These are phyloP conservation scores for Agrilus planipennis DNA, from an alignment of 1,140 invertebrate species.

Conservation along the genomic window DNA sequence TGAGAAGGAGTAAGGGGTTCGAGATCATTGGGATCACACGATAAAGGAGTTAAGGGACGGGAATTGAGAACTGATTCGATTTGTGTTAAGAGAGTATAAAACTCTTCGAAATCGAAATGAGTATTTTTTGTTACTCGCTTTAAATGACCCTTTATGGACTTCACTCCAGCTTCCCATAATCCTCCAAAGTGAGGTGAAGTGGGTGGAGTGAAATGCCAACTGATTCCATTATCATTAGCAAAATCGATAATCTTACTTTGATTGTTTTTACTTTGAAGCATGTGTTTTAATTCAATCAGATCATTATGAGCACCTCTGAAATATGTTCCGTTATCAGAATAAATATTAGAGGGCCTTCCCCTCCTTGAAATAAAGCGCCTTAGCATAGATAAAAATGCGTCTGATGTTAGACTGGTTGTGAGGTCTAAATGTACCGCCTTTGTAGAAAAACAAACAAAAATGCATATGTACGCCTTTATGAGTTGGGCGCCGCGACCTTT, in stretches of 20 bases:
- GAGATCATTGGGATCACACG: neutral
- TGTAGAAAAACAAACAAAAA: neutral
- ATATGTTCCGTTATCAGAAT: neutral
- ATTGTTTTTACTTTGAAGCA: neutral
- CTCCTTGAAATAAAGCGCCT: neutral
- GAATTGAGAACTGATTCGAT: neutral
- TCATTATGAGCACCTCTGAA: neutral
- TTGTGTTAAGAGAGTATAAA: neutral
- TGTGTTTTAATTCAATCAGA: neutral
- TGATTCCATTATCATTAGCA: neutral
- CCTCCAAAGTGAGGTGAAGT: constrained; percentile 4
- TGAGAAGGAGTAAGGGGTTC: neutral
- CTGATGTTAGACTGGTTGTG: neutral
- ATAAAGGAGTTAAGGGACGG: neutral
- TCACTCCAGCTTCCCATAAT: neutral
- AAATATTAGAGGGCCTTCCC: neutral
- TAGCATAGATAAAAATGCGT: neutral
- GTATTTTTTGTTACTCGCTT: neutral
- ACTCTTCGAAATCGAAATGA: neutral
- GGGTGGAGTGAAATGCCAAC: neutral
- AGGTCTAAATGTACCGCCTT: neutral
- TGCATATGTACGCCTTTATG: neutral
- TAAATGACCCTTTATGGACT: neutral
- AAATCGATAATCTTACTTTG: neutral
- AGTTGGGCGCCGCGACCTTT: neutral